Evolutionary conservation across 1,140 invertebrate species (phyloP).

Genomic region (Pissodes strobi): DNA sequence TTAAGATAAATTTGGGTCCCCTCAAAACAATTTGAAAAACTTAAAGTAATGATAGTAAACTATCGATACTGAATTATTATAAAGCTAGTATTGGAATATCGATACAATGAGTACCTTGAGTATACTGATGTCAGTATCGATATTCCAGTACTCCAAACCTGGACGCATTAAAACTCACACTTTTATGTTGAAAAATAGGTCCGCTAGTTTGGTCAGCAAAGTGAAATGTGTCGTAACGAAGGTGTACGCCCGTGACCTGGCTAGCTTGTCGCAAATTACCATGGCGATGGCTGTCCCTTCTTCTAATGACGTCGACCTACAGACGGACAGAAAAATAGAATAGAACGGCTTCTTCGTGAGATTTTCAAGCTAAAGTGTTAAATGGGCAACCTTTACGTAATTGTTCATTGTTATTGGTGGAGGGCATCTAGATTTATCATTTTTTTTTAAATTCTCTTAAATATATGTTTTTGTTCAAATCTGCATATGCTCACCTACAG

Average conservation of each 20-base stretch:
- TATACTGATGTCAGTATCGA: background rate
- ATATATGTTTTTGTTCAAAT: no score
- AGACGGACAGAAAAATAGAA: background rate
- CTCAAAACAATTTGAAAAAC: no score
- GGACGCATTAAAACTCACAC: slow-evolving; percentile 55
- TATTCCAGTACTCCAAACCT: background rate
- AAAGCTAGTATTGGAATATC: background rate
- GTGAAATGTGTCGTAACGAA: slow-evolving; percentile 85
- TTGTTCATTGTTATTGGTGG: no score
- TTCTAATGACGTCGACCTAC: slow-evolving; percentile 74
- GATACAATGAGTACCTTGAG: background rate
- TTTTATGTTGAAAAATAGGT: slow-evolving; percentile 80
- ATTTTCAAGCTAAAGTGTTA: background rate
- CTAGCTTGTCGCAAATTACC: slow-evolving; percentile 77
- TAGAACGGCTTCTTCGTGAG: background rate
- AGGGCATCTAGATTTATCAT: no score
- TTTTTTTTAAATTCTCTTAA: no score
- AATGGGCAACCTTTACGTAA: background rate
- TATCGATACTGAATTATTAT: no score
- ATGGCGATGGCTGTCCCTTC: slow-evolving; percentile 84
- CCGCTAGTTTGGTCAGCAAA: slow-evolving; percentile 72
- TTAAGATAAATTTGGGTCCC: no score
- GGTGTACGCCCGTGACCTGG: slow-evolving; percentile 71
- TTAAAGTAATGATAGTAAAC: no score
- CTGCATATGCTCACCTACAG: slow-evolving; percentile 58